Percentiles rank a stretch among this genome's conserved stretches.
These are phyloP conservation scores for Ostrea denselamellosa DNA, from an alignment of 1,140 invertebrate species.

Conservation along the genomic window DNA sequence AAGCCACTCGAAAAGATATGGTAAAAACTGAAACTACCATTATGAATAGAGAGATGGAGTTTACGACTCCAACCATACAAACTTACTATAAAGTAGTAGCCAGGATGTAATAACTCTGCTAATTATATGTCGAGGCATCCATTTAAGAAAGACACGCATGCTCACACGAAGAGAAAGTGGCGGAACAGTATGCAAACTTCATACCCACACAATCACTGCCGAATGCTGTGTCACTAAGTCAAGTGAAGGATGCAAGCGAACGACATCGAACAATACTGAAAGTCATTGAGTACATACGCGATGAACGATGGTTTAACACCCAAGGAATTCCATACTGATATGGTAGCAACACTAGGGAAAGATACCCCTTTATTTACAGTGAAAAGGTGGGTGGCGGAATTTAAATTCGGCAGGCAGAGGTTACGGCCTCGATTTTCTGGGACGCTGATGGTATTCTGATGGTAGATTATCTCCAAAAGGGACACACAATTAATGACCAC, in stretches of 20 bases:
- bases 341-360: too few species aligned
- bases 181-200: constrained; percentile 26
- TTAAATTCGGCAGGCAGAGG: too few species aligned
- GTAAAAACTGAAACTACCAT: constrained; percentile 54
- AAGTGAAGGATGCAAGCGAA: not conserved
- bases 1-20: constrained; percentile 70
- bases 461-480: too few species aligned
- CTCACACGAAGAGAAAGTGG: constrained; percentile 18
- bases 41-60: constrained; percentile 61
- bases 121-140: constrained; percentile 50
- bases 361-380: too few species aligned
- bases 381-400: too few species aligned
- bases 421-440: too few species aligned
- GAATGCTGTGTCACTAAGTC: constrained; percentile 27
- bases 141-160: not conserved
- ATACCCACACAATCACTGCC: constrained; percentile 13
- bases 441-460: too few species aligned
- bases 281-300: constrained; percentile 31
- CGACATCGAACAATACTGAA: not conserved
- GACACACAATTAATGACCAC: too few species aligned
- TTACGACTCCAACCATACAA: constrained; percentile 60
- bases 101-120: constrained; percentile 43
- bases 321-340: too few species aligned
- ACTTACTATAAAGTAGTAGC: constrained; percentile 48
- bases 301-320: not conserved